These are phyloP conservation scores for Hydropsyche betteni DNA, from an alignment of 2,888 invertebrate species.

Conservation along the genomic window DNA sequence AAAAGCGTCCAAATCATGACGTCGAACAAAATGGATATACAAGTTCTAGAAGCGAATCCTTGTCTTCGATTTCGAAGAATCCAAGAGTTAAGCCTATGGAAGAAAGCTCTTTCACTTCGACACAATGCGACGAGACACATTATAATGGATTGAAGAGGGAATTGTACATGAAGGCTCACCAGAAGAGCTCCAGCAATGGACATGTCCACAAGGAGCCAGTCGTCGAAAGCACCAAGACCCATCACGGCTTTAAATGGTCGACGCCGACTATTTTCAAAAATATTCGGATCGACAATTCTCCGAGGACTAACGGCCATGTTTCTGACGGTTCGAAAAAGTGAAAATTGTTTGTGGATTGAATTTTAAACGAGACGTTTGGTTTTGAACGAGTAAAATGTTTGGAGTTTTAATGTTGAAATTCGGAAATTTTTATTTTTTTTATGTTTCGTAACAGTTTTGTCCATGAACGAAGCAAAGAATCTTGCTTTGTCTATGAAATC, in stretches of 20 bases:
- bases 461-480: no score
- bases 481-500: no score
- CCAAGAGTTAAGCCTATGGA: constrained; percentile 28
- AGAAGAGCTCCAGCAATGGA: constrained; percentile 17
- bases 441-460: no score
- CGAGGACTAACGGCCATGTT: constrained; percentile 32
- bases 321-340: constrained; percentile 43
- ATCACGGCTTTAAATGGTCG: constrained; percentile 48
- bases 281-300: constrained; percentile 47
- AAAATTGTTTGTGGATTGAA: neutral
- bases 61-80: constrained; percentile 46
- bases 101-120: neutral
- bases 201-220: constrained; percentile 39
- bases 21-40: constrained; percentile 45
- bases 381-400: no score
- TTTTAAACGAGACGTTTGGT: no score
- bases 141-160: constrained; percentile 17
- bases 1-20: constrained; percentile 46
- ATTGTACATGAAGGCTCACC: neutral
- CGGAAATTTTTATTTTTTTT: no score
- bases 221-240: constrained; percentile 44
- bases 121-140: neutral
- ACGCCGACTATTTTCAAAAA: constrained; percentile 50
- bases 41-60: constrained; percentile 48
- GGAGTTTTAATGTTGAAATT: no score